Base-by-base conservation (phyloP, 2,797 vertebrate genomes). In the Enteromius afrohamiltoni region DNA sequence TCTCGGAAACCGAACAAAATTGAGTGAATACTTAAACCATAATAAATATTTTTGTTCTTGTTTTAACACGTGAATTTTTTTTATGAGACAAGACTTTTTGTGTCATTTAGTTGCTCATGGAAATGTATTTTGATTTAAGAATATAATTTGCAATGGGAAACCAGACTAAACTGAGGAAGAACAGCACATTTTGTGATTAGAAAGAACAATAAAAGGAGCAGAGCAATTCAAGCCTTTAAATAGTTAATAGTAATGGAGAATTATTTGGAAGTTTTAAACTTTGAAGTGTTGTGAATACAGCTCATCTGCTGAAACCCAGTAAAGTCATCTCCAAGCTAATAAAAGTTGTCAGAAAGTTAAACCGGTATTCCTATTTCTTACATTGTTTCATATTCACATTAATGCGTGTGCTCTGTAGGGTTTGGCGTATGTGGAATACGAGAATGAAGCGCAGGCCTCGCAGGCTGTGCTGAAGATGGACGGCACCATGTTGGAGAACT, bases 381-480 rank as follows among this genome's bases (percentile, higher is more conserved):
- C 29, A 14, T 37, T 42, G 47, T 19, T 29, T 16, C 26, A 10
- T 70, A 1, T 42, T 9, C 19, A n/a, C 16, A 60, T 13, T 34
- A 34, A 80, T 83, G 13, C 21, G 64, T 64, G 60, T 80, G 40
- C 40, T 87, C 65, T 86, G 73, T 92, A 99, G 98, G 98, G 98
- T 83, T 91, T 99, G 92, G 98, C 98, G 2, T 99, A 99, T 0
- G 97, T 99, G 53, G 98, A 99, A 77, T 99, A 95, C 23, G 96
- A 95, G 75, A 94, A 95, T 0, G 98, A 99, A 88, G 86, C 89
- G 0, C 95, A 99, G 91, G 98, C 98, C 0, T 97, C 98, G 0
- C 96, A 96, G 88, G 98, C 98, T 0, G 97, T 99, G 37, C 85
- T 98, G 88, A 98, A 97, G 86, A 91, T 99, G 96, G 97, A 99